Percentiles rank a stretch among this genome's conserved stretches.
Conservation (phyloP, 2,113 vertebrate genomes). For the Aphyosemion australe region DNA sequence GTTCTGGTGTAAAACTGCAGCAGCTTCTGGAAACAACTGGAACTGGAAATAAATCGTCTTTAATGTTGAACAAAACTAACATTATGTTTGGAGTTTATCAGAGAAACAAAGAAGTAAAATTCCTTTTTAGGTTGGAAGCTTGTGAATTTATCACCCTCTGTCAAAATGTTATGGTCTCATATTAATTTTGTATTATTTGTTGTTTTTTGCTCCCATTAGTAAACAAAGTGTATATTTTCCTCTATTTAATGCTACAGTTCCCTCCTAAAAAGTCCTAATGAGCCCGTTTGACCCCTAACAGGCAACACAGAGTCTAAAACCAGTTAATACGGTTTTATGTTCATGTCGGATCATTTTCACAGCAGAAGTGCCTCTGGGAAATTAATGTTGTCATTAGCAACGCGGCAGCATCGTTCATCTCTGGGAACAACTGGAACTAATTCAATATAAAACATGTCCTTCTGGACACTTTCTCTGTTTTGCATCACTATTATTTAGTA, state of each 20-base stretch:
- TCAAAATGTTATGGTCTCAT: too few relatives aligned
- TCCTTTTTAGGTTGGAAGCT: too few relatives aligned
- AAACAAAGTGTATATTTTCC: neutral
- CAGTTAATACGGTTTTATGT: neutral
- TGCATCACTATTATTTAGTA: neutral
- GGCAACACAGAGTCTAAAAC: neutral
- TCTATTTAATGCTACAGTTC: neutral
- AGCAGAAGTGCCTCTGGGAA: neutral
- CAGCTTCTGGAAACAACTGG: too few relatives aligned
- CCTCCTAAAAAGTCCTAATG: neutral
- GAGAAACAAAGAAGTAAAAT: too few relatives aligned
- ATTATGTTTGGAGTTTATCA: too few relatives aligned
- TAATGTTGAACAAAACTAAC: too few relatives aligned
- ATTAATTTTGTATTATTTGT: too few relatives aligned
- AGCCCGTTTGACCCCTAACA: neutral
- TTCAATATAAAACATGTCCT: neutral
- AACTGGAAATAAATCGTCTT: too few relatives aligned
- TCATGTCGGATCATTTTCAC: neutral
- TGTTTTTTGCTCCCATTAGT: neutral
- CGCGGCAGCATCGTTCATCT: conserved; percentile 1
- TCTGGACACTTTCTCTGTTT: neutral
- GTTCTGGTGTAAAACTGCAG: too few relatives aligned
- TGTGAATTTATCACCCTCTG: too few relatives aligned
- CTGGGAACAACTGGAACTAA: neutral
- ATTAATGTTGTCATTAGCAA: neutral